phyloP scores from a whole-genome alignment of 1,140 invertebrate species.

The Agraylea sexmaculata region DNA sequence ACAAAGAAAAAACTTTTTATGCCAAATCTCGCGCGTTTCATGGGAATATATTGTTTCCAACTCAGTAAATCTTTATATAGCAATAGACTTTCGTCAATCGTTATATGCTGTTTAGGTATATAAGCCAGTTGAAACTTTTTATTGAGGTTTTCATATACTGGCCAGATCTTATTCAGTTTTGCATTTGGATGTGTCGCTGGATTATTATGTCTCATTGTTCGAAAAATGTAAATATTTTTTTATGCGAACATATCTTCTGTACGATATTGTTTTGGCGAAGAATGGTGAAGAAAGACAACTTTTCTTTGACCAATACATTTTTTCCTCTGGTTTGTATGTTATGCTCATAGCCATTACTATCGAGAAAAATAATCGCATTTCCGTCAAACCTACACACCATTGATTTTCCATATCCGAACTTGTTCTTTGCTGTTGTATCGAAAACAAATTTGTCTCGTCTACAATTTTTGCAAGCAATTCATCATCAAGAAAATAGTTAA shows the following conservation, averaged over 20 bases:
- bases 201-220: conserved; percentile 1
- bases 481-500: conserved; percentile 4
- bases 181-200: conserved; percentile 3
- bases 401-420: conserved; percentile 2
- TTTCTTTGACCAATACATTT: too few relatives aligned
- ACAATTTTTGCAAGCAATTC: conserved; percentile 2
- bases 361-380: conserved; percentile 1
- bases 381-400: neutral
- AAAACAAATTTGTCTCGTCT: conserved; percentile 6
- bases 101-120: neutral
- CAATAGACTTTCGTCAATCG: conserved; percentile 6
- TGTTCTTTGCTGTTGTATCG: conserved; percentile 3
- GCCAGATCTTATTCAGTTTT: conserved; percentile 6
- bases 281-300: neutral
- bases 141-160: neutral
- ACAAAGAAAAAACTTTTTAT: conserved; percentile 3
- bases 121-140: conserved; percentile 3
- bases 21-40: conserved; percentile 1
- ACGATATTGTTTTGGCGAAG: conserved; percentile 3
- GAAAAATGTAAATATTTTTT: conserved; percentile 8
- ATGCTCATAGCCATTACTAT: conserved; percentile 5
- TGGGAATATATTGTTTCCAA: conserved; percentile 1
- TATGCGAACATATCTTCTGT: neutral
- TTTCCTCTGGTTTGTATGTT: conserved; percentile 4
- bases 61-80: conserved; percentile 3